Evolutionary conservation across 2,797 vertebrate species (phyloP), one percentile per base, ranked within the genome.

Genomic region (Gymnothorax reevesii): DNA sequence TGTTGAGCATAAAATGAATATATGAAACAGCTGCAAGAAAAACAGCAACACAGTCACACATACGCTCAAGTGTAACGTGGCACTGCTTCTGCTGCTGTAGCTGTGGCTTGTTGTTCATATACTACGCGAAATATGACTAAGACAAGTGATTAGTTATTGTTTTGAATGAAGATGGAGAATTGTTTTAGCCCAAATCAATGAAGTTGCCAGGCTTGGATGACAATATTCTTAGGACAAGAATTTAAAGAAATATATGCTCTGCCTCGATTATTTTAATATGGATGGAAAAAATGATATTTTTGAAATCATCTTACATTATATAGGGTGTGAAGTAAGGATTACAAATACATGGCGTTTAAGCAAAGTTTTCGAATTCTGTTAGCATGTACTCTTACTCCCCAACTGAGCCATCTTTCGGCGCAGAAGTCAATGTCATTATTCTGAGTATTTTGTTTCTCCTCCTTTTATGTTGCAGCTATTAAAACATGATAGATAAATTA

Each of bases 1-100:
- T 64, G 49, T 64, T 82, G 7, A 42, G 60, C 66, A 62, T 60
- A 49, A 49, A 20, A 10, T 7, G 83, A 27, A 84, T 84, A 66
- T 62, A 66, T 17, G 62, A 66, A 84, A 84, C 52, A 59, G 60
- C 66, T 87, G 82, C 83, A n/a, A 84, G 42, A 80, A 42, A 20
- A 17, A 0, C 62, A 3, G 49, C 57, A 22, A 42, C 27, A 6
- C 7, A 17, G 52, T 33, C 49, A 80, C 54, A 12, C 57, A 42
- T 66, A 83, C 25, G 17, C 71, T 15, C 25, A 64, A 57, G n/a
- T 52, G 22, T 75, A 6, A 13, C 62, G 17, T 57, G 10, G 27
- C 57, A 52, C 33, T 83, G 25, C 13, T 59, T 52, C 49, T 59
- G 69, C 20, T 77, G 54, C 71, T 20, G 49, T 42, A 49, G 33